Evolutionary conservation across 2,113 vertebrate species (phyloP).

Genomic region (Todiramphus chloris): DNA sequence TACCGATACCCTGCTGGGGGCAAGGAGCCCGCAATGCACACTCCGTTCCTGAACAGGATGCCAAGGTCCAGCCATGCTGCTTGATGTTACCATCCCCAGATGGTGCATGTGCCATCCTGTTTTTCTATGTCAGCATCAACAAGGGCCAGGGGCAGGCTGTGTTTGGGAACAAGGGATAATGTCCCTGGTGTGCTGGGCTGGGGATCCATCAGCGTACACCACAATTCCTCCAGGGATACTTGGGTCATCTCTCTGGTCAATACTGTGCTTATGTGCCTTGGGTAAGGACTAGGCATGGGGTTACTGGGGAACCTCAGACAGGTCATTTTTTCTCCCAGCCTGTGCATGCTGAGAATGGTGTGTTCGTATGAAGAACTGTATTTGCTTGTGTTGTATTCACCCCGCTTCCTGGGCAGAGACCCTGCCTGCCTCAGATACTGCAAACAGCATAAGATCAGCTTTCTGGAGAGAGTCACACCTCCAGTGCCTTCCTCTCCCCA

Average conservation of each 20-base stretch:
- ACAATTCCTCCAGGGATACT: background rate
- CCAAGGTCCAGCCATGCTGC: background rate
- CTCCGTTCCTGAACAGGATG: background rate
- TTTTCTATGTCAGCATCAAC: background rate
- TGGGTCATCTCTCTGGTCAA: background rate
- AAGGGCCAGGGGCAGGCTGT: background rate
- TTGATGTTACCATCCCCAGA: background rate
- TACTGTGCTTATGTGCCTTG: background rate
- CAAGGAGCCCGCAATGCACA: rapidly evolving
- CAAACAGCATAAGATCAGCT: rapidly evolving
- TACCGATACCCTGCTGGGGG: rapidly evolving
- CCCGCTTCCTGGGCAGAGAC: background rate
- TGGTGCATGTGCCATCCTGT: rapidly evolving
- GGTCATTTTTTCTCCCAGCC: background rate
- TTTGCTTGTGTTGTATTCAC: background rate
- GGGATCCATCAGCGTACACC: background rate
- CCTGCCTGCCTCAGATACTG: background rate
- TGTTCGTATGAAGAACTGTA: background rate
- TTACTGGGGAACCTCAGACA: background rate
- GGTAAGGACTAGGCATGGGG: background rate
- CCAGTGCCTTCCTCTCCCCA: background rate
- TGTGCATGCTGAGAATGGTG: no score
- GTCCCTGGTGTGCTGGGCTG: background rate
- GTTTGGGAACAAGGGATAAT: background rate
- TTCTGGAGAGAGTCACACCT: background rate